Percentiles rank a stretch among this genome's conserved stretches.
These are phyloP conservation scores for Bombus pascuorum DNA, from an alignment of 1,140 invertebrate genomes.

Conservation along the genomic window DNA sequence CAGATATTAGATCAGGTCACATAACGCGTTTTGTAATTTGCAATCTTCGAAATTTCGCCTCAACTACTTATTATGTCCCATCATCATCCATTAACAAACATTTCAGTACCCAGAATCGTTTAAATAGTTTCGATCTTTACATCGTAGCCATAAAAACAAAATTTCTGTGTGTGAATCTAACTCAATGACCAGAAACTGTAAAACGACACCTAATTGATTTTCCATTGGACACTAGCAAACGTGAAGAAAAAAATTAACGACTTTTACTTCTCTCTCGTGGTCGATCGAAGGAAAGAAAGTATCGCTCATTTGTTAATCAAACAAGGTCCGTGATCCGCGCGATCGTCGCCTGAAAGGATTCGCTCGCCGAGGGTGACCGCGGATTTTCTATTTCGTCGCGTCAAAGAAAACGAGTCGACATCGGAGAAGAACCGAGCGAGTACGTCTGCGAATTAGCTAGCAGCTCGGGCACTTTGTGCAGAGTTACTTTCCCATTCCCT, in stretches of 20 bases:
- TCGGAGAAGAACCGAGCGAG: neutral
- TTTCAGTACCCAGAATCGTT: too few species aligned
- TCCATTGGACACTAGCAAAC: neutral
- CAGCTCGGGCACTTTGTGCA: constrained; percentile 22
- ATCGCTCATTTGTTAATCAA: constrained; percentile 27
- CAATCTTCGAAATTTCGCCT: neutral
- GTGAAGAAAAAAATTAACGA: neutral
- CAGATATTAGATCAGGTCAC: neutral
- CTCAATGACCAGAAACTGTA: neutral
- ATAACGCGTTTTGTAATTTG: neutral
- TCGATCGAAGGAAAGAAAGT: neutral
- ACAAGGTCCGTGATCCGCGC: neutral
- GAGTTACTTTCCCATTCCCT: constrained; percentile 46
- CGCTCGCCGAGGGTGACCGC: neutral
- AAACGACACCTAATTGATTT: neutral
- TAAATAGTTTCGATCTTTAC: too few species aligned
- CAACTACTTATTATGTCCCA: neutral
- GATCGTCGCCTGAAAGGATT: neutral
- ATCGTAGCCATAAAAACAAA: neutral
- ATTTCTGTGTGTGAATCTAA: neutral
- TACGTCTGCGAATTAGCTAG: constrained; percentile 33
- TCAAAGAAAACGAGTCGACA: constrained; percentile 14
- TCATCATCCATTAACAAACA: too few species aligned
- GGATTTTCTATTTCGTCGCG: constrained; percentile 25
- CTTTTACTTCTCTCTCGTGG: neutral